Percentiles rank a stretch among this genome's conserved stretches.
Evolutionary conservation across 2,797 vertebrate species (phyloP).

Genomic region (Huso huso): DNA sequence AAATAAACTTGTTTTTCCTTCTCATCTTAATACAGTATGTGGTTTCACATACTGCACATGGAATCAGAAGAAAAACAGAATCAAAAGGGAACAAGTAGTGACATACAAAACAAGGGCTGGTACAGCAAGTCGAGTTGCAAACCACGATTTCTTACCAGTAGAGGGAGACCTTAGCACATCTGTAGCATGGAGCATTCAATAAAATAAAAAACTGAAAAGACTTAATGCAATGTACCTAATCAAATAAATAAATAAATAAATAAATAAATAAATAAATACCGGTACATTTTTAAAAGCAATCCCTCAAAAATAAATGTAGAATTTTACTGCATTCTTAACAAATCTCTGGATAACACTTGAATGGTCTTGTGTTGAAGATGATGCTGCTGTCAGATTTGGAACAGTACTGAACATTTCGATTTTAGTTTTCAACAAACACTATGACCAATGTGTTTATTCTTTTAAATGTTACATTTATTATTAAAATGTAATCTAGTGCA

Average conservation of each 20-base stretch:
- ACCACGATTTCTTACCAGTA: conserved; percentile 59
- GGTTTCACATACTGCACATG: conserved; percentile 27
- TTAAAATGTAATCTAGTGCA: too few species aligned
- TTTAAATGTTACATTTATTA: too few species aligned
- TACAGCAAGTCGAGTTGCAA: not conserved
- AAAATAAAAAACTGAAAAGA: conserved; percentile 17
- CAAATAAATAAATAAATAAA: not conserved
- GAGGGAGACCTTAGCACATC: conserved; percentile 61
- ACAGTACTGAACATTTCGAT: too few species aligned
- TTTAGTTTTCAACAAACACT: too few species aligned
- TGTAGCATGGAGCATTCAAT: conserved; percentile 46
- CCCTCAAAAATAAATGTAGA: too few species aligned
- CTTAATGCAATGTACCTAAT: not conserved
- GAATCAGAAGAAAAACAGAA: conserved; percentile 26
- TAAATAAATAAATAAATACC: not conserved
- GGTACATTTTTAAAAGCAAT: too few species aligned
- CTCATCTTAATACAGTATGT: conserved; percentile 9
- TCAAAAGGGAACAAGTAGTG: conserved; percentile 25
- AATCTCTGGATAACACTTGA: too few species aligned
- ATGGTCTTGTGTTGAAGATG: too few species aligned
- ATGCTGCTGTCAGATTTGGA: too few species aligned
- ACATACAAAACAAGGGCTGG: too few species aligned
- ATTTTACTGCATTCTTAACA: too few species aligned
- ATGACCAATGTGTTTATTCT: too few species aligned
- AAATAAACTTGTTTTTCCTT: not conserved